A percentile compares a stretch with the other conserved stretches of the same genome.
These are phyloP conservation scores for Bombyx huttoni DNA, from an alignment of 2,888 invertebrate genomes.

Conservation along the genomic window DNA sequence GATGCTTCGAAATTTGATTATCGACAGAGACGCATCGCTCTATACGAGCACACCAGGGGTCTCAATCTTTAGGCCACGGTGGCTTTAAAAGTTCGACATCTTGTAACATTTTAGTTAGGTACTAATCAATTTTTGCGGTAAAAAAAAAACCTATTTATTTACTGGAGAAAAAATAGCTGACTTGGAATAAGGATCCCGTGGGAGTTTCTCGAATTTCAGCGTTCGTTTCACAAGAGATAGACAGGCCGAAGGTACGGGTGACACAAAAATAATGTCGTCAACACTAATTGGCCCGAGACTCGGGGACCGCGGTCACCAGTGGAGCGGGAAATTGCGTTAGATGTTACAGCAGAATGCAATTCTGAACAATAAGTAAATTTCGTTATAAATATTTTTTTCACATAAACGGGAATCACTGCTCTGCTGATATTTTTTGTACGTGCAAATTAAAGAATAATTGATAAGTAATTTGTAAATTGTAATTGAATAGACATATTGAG, in stretches of 20 bases:
- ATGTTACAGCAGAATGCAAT: conserved; percentile 5
- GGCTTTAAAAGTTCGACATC: too few species aligned
- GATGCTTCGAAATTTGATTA: too few species aligned
- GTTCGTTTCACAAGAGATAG: conserved; percentile 32
- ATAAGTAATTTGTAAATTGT: too few species aligned
- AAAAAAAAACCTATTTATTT: background rate
- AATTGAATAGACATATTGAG: too few species aligned
- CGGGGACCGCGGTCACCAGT: conserved; percentile 45
- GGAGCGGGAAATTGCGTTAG: conserved; percentile 65
- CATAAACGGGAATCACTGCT: background rate
- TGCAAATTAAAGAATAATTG: too few species aligned
- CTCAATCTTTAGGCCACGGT: too few species aligned
- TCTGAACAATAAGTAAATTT: background rate
- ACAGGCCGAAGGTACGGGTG: conserved; percentile 35
- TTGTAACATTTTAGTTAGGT: too few species aligned
- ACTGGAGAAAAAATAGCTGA: background rate
- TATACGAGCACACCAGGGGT: too few species aligned
- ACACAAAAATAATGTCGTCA: conserved; percentile 56
- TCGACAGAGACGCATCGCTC: too few species aligned
- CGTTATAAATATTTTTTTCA: background rate
- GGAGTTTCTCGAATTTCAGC: conserved; percentile 26
- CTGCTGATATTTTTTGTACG: too few species aligned
- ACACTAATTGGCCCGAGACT: conserved; percentile 64
- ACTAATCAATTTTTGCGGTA: background rate
- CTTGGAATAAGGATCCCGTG: conserved; percentile 9